phyloP scores from a whole-genome alignment of 2,113 vertebrate species.

The Heloderma charlesbogerti region DNA sequence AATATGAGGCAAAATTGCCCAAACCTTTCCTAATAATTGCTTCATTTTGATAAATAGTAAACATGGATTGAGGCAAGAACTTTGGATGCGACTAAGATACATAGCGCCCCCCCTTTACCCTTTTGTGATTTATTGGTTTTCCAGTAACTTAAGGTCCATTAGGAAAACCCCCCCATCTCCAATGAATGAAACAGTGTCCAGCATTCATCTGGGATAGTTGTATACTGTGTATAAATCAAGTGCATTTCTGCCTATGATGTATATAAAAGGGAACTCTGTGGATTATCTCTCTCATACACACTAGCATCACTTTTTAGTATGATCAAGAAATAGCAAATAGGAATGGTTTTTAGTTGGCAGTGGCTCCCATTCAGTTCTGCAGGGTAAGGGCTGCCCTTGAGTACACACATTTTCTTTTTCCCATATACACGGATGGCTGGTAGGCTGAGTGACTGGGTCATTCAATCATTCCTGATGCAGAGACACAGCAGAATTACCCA shows the following conservation, averaged over 20 bases:
- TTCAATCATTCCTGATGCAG: too few species aligned
- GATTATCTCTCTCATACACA: background rate
- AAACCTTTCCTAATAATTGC: background rate
- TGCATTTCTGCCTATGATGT: background rate
- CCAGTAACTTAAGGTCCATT: slow-evolving; percentile 30
- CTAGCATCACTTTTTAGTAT: background rate
- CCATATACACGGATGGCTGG: background rate
- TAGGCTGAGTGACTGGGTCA: too few species aligned
- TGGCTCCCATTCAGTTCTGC: background rate
- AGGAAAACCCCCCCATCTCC: too few species aligned
- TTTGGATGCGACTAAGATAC: slow-evolving; percentile 45
- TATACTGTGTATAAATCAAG: slow-evolving; percentile 15
- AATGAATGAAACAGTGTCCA: background rate
- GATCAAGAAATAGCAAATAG: background rate
- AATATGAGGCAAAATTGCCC: slow-evolving; percentile 31
- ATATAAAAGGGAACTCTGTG: slow-evolving; percentile 43
- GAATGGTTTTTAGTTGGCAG: too few species aligned
- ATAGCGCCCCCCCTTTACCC: background rate
- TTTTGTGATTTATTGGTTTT: slow-evolving; percentile 7
- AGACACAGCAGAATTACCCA: too few species aligned
- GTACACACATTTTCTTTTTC: background rate
- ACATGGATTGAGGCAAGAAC: slow-evolving; percentile 29
- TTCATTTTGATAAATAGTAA: slow-evolving; percentile 40
- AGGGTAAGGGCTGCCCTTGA: background rate
- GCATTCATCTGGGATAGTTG: background rate